Conservation (phyloP, 2,113 vertebrate species). For the Thermophis baileyi region DNA sequence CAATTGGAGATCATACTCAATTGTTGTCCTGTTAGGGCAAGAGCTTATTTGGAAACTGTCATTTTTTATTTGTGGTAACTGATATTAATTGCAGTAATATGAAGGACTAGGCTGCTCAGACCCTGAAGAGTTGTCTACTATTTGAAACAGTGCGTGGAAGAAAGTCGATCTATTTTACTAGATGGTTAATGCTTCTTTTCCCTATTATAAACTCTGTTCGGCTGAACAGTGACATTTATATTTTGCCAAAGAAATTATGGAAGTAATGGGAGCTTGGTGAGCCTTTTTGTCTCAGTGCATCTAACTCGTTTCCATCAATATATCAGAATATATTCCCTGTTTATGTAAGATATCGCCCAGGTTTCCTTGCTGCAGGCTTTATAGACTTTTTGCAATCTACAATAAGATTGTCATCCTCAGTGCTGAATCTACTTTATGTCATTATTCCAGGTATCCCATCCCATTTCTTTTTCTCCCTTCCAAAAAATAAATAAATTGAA, state of each 20-base stretch:
- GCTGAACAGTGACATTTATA: slow-evolving; percentile 31
- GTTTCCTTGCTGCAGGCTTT: slow-evolving; percentile 7
- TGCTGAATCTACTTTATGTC: background rate
- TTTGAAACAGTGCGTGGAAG: slow-evolving; percentile 23
- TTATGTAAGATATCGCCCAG: background rate
- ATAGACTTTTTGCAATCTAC: background rate
- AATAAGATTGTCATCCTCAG: background rate
- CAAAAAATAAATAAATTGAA: background rate
- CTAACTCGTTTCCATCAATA: slow-evolving; percentile 5
- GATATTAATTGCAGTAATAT: slow-evolving; percentile 55
- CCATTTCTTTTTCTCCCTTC: background rate
- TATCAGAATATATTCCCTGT: background rate
- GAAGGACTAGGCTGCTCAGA: slow-evolving; percentile 35
- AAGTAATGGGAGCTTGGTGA: slow-evolving; percentile 23
- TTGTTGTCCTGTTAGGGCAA: slow-evolving; percentile 47
- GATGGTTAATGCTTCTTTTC: slow-evolving; percentile 44
- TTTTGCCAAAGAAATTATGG: slow-evolving; percentile 38
- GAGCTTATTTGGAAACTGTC: slow-evolving; percentile 48
- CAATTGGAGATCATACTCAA: slow-evolving; percentile 29
- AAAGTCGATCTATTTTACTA: slow-evolving; percentile 42
- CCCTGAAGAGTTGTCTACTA: slow-evolving; percentile 47
- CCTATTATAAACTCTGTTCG: slow-evolving; percentile 45
- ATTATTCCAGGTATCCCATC: background rate
- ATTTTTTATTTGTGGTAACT: slow-evolving; percentile 47
- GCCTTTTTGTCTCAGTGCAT: background rate